Conservation (phyloP, 2,797 vertebrate species). For the Petrocephalus sullivani region DNA sequence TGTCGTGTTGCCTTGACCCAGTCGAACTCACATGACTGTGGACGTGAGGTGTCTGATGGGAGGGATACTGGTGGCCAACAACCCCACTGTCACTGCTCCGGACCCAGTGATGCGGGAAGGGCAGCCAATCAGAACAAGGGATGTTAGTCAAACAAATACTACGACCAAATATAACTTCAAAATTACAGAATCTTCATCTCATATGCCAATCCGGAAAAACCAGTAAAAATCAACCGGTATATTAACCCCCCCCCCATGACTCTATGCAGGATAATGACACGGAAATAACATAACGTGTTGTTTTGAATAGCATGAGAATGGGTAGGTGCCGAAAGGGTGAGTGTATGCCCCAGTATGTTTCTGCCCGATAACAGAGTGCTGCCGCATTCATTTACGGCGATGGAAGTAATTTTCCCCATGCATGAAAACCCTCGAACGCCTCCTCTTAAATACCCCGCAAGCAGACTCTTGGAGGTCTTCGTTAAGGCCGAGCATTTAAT, state of each 20-base stretch:
- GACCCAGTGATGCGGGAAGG: not conserved
- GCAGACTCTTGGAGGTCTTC: not conserved
- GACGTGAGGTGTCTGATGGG: not conserved
- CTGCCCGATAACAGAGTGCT: not conserved
- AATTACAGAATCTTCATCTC: not conserved
- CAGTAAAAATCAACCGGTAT: not conserved
- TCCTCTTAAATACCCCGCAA: conserved; percentile 8
- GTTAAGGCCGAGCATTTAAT: conserved; percentile 12
- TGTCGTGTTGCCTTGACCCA: not conserved
- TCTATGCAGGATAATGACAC: not conserved
- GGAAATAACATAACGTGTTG: not conserved
- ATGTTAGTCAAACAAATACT: not conserved
- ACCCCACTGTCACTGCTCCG: not conserved
- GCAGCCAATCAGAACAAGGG: not conserved
- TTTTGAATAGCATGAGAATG: not conserved
- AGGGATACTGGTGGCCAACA: not conserved
- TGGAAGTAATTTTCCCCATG: not conserved
- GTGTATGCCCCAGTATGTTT: not conserved
- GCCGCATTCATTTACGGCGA: not conserved
- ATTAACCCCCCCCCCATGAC: not conserved
- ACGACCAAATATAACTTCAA: not conserved
- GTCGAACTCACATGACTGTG: not conserved
- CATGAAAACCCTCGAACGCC: not conserved
- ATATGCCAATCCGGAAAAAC: not conserved
- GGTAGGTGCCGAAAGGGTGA: not conserved